Conservation (phyloP, 2,113 vertebrate species). For the Brachypteracias leptosomus region DNA sequence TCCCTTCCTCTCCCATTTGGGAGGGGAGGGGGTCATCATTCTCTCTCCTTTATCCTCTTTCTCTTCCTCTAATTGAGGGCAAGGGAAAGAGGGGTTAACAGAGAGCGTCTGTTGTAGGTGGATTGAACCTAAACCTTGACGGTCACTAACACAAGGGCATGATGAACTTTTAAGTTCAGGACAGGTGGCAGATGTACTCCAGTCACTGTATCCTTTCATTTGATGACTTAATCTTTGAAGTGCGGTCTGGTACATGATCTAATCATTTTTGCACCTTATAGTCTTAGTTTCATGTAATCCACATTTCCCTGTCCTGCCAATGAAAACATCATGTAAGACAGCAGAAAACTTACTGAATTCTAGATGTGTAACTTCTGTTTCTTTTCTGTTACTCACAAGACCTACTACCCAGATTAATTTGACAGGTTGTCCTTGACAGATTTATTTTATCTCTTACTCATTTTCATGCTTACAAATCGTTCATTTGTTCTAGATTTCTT, state of each 20-base stretch:
- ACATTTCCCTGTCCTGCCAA: neutral
- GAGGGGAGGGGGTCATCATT: too few species aligned
- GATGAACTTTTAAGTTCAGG: accelerated
- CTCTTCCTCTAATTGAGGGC: too few species aligned
- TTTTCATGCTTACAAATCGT: neutral
- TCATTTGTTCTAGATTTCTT: neutral
- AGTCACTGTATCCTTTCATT: neutral
- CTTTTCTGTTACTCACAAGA: neutral
- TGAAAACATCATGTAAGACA: neutral
- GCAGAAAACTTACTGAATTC: neutral
- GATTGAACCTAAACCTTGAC: too few species aligned
- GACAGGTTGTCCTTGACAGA: neutral
- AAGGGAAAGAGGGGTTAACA: too few species aligned
- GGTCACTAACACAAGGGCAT: accelerated
- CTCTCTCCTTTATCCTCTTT: too few species aligned
- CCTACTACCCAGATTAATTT: neutral
- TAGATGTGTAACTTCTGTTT: neutral
- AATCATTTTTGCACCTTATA: neutral
- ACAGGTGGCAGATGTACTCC: neutral
- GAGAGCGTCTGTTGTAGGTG: too few species aligned
- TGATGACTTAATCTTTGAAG: neutral
- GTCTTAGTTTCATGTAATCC: neutral
- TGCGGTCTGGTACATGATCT: neutral
- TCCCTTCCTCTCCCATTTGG: too few species aligned
- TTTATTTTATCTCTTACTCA: neutral